phyloP scores from a whole-genome alignment of 1,140 invertebrate species.

The Drosophila kurseongensis region DNA sequence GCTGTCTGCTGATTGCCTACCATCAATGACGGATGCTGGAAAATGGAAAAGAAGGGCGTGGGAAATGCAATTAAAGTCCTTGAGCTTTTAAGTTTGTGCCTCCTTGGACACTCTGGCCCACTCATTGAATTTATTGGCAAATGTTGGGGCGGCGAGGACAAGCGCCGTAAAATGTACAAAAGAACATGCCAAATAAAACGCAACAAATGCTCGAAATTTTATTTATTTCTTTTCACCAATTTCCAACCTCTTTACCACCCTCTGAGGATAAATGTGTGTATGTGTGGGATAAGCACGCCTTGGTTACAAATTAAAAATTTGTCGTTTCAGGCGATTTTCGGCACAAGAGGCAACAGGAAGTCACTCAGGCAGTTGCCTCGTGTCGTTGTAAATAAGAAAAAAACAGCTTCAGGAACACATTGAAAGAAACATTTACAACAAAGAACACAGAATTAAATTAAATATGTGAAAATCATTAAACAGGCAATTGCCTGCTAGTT shows the following conservation, averaged over 20 bases:
- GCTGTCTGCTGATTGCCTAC: slow-evolving; percentile 24
- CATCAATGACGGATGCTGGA: slow-evolving; percentile 29
- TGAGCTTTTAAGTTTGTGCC: slow-evolving; percentile 53
- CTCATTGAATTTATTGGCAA: slow-evolving; percentile 68
- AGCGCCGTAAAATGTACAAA: slow-evolving; percentile 55
- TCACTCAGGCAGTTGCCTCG: slow-evolving; percentile 34
- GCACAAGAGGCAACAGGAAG: slow-evolving; percentile 43
- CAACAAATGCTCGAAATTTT: slow-evolving; percentile 62
- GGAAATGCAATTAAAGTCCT: slow-evolving; percentile 63
- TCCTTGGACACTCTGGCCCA: slow-evolving; percentile 19
- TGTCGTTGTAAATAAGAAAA: slow-evolving; percentile 36
- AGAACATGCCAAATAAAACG: slow-evolving; percentile 42
- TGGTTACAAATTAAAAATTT: slow-evolving; percentile 79
- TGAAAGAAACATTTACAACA: background rate
- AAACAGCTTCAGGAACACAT: slow-evolving; percentile 5
- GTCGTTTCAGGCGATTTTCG: slow-evolving; percentile 70
- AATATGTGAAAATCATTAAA: no score
- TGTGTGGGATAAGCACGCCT: slow-evolving; percentile 47
- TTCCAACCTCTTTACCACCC: slow-evolving; percentile 4
- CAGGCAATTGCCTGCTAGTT: no score
- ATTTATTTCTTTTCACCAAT: slow-evolving; percentile 70
- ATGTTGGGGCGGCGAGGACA: slow-evolving; percentile 43
- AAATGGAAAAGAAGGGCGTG: slow-evolving; percentile 3
- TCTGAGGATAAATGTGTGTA: background rate
- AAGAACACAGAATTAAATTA: background rate